A percentile compares a stretch with the other conserved stretches of the same genome.
These are phyloP conservation scores for Actinemys pallida DNA, from an alignment of 2,113 vertebrate species.

Conservation along the genomic window DNA sequence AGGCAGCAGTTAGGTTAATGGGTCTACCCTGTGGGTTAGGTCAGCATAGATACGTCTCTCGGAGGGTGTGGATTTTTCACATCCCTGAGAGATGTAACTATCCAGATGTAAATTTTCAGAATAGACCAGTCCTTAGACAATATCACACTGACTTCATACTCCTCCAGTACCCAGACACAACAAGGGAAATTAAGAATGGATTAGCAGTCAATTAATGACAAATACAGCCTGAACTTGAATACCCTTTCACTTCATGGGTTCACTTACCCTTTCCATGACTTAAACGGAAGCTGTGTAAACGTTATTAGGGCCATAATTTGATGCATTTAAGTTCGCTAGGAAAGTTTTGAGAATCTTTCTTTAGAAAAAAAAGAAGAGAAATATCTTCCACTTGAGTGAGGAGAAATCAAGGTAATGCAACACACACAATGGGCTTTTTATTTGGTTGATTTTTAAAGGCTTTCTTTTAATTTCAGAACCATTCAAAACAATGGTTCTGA, in stretches of 20 bases:
- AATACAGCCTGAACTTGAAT: slow-evolving; percentile 35
- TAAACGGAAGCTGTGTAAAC: slow-evolving; percentile 16
- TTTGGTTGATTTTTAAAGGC: not conserved
- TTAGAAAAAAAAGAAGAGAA: too few relatives aligned
- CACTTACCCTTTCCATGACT: not conserved
- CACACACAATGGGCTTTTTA: not conserved
- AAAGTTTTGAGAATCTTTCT: not conserved
- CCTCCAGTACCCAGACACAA: accelerated
- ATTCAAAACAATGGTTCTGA: too few relatives aligned
- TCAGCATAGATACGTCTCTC: too few relatives aligned
- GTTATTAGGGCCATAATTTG: not conserved
- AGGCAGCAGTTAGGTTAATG: too few relatives aligned
- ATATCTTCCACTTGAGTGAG: not conserved
- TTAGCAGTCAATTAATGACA: slow-evolving; percentile 25
- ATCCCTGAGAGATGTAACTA: too few relatives aligned
- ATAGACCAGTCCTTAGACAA: slow-evolving; percentile 11
- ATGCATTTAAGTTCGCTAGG: not conserved
- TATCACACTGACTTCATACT: slow-evolving; percentile 33
- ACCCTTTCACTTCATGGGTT: slow-evolving; percentile 35
- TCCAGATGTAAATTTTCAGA: too few relatives aligned
- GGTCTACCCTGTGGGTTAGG: too few relatives aligned
- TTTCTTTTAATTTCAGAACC: too few relatives aligned
- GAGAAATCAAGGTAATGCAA: not conserved
- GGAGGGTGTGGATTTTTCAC: too few relatives aligned
- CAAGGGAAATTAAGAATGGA: not conserved